Percentiles rank a stretch among this genome's conserved stretches.
phyloP scores from a whole-genome alignment of 30 jellyfish, hydroid and myxozoan species.

The Aurelia coerulea region DNA sequence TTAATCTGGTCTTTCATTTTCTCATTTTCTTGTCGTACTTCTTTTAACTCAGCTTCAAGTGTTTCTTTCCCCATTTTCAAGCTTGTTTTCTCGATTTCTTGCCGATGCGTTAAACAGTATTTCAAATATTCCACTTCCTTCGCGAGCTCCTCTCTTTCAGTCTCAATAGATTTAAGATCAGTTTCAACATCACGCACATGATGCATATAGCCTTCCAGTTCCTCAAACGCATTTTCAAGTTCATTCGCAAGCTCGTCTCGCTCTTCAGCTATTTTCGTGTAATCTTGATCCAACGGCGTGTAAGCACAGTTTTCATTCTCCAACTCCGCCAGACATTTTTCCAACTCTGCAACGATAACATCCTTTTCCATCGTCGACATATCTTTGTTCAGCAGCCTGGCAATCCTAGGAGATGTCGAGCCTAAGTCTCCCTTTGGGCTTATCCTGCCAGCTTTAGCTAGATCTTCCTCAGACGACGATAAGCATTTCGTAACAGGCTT shows the following conservation, averaged over 20 bases:
- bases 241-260: conserved; percentile 86
- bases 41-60: conserved; percentile 62
- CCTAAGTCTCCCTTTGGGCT: conserved; percentile 17
- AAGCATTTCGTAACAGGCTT: conserved; percentile 91
- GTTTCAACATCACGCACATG: conserved; percentile 81
- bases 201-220: conserved; percentile 85
- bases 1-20: conserved; percentile 69
- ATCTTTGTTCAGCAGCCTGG: conserved; percentile 64
- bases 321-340: conserved; percentile 88
- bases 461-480: conserved; percentile 83
- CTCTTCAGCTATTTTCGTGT: conserved; percentile 79
- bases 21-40: conserved; percentile 62
- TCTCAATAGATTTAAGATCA: conserved; percentile 53
- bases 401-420: conserved; percentile 63
- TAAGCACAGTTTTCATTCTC: conserved; percentile 72
- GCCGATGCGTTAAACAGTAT: conserved; percentile 83
- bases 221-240: conserved; percentile 87
- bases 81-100: conserved; percentile 73
- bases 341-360: conserved; percentile 75
- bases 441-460: conserved; percentile 45
- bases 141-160: conserved; percentile 84
- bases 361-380: conserved; percentile 66
- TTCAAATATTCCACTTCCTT: conserved; percentile 80
- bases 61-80: conserved; percentile 61
- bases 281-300: conserved; percentile 73